Evolutionary conservation across 2,888 invertebrate species (phyloP), one percentile per base, ranked within the genome.

Genomic region (Netelia fuscicornis): DNA sequence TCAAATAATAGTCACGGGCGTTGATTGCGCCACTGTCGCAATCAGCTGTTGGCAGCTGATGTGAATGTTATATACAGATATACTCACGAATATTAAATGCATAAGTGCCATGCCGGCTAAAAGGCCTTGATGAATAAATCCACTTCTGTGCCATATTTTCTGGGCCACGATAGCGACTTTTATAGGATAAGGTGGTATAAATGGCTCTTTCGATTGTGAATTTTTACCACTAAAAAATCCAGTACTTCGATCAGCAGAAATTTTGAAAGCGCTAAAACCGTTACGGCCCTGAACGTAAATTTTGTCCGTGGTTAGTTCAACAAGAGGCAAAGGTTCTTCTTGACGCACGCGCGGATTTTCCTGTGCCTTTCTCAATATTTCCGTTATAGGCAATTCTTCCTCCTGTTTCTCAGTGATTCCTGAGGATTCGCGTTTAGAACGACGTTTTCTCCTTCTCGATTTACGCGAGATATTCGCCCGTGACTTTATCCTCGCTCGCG

Each of bases 241-340:
- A 17, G 62, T 44, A 30, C 65, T 77, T 56, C 84, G 78, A 74
- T 88, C 86, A n/a, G 70, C 86, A 25, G 83, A 70, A 62, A 93
- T 90, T 84, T 92, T 93, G 42, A 93, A 87, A 0, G 93, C 91
- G 67, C 89, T 93, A 85, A 93, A 93, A 48, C 93, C 92, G 72
- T 90, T 92, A 78, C 88, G 89, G n/a, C 92, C 89, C 78, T 93
- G 93, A 52, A 93, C 91, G 86, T 93, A 93, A 87, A 93, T 90
- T 20, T 89, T 92, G 74, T 93, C 91, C 3, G 93, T 90, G 30
- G 91, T 91, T 48, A 93, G 84, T 84, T 92, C 90, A 1, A 91
- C 87, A 70, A 92, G 84, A 2, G 91, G 88, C 17, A 88, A 78
- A 11, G 92, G 90, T 25, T 92, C 90, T 71, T 91, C 92, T 79